Percentiles rank a stretch among this genome's conserved stretches.
phyloP scores from a whole-genome alignment of 1,140 invertebrate genomes.

The Anthonomus grandis region DNA sequence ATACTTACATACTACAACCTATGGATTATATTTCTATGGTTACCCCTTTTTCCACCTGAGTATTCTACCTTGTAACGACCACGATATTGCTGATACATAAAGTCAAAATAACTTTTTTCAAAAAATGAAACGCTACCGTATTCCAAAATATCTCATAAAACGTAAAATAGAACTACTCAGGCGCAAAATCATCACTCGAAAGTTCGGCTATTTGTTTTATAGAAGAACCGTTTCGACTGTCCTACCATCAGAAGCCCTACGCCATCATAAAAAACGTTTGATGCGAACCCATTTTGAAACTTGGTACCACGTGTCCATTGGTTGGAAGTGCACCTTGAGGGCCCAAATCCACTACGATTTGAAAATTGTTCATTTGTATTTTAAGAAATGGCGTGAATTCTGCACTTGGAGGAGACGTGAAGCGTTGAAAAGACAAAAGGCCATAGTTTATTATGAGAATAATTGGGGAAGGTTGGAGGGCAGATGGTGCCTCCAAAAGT shows the following conservation, averaged over 20 bases:
- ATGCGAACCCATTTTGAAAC: constrained; percentile 1
- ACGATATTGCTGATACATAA: no score
- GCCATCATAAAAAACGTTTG: constrained; percentile 1
- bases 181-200: constrained; percentile 17
- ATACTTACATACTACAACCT: no score
- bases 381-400: constrained; percentile 9
- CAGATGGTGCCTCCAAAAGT: constrained; percentile 2
- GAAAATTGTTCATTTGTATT: background rate
- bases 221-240: constrained; percentile 16
- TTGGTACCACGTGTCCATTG: constrained; percentile 17
- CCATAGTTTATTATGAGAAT: constrained; percentile 3
- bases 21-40: no score
- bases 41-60: no score
- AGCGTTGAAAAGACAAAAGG: constrained; percentile 10
- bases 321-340: constrained; percentile 15
- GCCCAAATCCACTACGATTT: constrained; percentile 17
- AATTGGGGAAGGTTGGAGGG: background rate
- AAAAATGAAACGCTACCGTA: constrained; percentile 6
- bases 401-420: background rate
- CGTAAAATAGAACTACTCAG: constrained; percentile 19
- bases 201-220: constrained; percentile 18
- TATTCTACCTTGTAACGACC: no score
- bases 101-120: no score
- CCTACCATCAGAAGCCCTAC: constrained; percentile 13
- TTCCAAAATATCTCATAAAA: constrained; percentile 20